Conservation (phyloP, 2,113 vertebrate genomes). For the Nansenia antarctica region DNA sequence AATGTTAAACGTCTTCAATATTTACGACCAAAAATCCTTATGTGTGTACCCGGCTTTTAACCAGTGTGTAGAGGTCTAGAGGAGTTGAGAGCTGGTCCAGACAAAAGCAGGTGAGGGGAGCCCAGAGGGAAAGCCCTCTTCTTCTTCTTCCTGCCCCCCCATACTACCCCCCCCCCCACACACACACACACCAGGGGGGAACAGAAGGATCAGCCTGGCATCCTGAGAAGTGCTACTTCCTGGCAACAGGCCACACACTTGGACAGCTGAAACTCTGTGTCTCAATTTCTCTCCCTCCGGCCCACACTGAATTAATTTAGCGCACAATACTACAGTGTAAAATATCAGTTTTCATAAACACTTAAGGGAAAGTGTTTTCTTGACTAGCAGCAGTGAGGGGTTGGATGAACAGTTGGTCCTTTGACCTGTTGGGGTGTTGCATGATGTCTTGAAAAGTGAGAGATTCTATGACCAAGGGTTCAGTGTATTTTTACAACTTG, state of each 20-base stretch:
- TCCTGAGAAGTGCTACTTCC: conserved; percentile 60
- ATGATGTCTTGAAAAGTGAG: not conserved
- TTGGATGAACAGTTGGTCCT: not conserved
- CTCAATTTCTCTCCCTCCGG: conserved; percentile 28
- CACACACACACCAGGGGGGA: conserved; percentile 35
- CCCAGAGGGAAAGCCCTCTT: conserved; percentile 46
- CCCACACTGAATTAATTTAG: conserved; percentile 46
- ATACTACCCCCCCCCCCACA: too few species aligned
- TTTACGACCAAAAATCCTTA: too few species aligned
- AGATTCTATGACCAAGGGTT: not conserved
- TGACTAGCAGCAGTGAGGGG: conserved; percentile 22
- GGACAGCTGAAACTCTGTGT: conserved; percentile 52
- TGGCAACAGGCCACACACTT: conserved; percentile 61
- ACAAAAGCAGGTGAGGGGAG: conserved; percentile 54
- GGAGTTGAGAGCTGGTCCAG: conserved; percentile 35
- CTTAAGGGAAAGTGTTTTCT: conserved; percentile 3
- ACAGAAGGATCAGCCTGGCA: conserved; percentile 60
- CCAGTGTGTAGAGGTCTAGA: conserved; percentile 26
- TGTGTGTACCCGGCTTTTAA: too few species aligned
- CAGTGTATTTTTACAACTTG: not conserved
- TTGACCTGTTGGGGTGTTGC: not conserved
- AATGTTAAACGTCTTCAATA: too few species aligned
- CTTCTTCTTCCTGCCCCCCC: conserved; percentile 29
- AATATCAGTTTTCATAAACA: conserved; percentile 32
- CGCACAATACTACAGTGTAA: conserved; percentile 41